These are phyloP conservation scores for Morphnarchus princeps DNA, from an alignment of 2,113 vertebrate genomes.

Conservation along the genomic window DNA sequence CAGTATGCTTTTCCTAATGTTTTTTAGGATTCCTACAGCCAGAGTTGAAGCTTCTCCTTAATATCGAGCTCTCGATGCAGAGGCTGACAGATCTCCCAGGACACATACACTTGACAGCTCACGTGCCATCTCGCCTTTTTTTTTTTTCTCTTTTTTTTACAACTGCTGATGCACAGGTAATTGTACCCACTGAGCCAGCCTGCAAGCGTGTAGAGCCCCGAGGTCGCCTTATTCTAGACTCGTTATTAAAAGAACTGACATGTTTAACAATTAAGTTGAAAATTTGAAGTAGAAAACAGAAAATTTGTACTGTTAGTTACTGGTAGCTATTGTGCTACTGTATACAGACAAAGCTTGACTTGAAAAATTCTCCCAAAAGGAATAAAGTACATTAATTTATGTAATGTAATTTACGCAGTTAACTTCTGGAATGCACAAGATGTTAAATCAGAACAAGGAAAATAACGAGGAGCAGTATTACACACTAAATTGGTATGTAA, in stretches of 20 bases:
- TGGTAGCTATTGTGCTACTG: background rate
- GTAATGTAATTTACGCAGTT: background rate
- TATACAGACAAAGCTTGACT: background rate
- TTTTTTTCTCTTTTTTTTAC: background rate
- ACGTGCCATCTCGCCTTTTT: too few species aligned
- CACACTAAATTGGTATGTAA: background rate
- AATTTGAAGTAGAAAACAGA: background rate
- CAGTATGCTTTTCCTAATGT: background rate
- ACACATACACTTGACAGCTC: background rate
- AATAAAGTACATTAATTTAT: background rate
- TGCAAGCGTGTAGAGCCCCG: background rate
- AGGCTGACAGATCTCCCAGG: background rate
- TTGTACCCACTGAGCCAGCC: background rate
- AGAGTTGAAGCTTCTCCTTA: background rate
- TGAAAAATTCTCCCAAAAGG: background rate
- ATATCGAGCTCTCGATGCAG: accelerated
- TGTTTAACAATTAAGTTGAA: background rate
- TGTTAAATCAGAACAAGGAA: background rate
- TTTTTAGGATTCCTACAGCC: background rate
- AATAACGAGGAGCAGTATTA: background rate
- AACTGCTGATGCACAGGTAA: background rate
- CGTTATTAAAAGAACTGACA: background rate
- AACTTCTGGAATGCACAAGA: background rate
- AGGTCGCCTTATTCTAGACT: background rate
- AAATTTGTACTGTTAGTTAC: background rate